Base-by-base conservation (phyloP, 2,113 vertebrate species). In the Ceratotherium simum region DNA sequence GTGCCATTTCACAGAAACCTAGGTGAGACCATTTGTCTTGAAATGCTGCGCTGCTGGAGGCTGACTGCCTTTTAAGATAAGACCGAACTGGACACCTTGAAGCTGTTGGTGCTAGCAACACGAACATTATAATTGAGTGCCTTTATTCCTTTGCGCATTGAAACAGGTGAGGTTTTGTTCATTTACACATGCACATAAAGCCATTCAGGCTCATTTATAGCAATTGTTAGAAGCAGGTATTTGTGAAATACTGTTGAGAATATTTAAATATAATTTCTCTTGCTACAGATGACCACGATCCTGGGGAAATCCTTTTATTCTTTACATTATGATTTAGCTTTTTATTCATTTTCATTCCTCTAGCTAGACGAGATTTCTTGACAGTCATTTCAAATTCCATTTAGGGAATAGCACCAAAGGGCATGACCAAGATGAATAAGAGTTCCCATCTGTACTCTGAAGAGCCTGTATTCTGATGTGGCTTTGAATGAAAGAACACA, bases 71-170 rank as follows among this genome's bases (percentile, higher is more conserved):
- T 98, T 95, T 79, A 75, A 98, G 96, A 97, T 79, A 72, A 98
- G 97, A 96, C 95, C 80, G 90, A 20, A 65, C 91, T 58, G 75
- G 94, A 97, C 54, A 95, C 56, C 83, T 95, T 97, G 90, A 96
- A 91, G 54, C 58, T 85, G 11, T 29, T 86, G 79, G 33, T 95
- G 56, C 73, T 54, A 96, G 80, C 51, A 79, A 51, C 84, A 69
- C 17, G 75, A 95, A 97, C 48, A 64, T 97, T 95, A 96, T 98
- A 98, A 98, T 94, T 97, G 91, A 91, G 70, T n/a, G 17, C 88
- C 90, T 97, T 92, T 92, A 60, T 96, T 98, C 88, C 94, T 98
- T 95, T 54, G 85, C 93, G 56, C 42, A 51, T 29, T 87, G 91
- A 95, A 96, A 95, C 46, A 25, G 9, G 48, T 62, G 91, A 94